Evolutionary conservation across 1,140 invertebrate species (phyloP), one percentile per base, ranked within the genome.

Genomic region (Hydropsyche tenuis): DNA sequence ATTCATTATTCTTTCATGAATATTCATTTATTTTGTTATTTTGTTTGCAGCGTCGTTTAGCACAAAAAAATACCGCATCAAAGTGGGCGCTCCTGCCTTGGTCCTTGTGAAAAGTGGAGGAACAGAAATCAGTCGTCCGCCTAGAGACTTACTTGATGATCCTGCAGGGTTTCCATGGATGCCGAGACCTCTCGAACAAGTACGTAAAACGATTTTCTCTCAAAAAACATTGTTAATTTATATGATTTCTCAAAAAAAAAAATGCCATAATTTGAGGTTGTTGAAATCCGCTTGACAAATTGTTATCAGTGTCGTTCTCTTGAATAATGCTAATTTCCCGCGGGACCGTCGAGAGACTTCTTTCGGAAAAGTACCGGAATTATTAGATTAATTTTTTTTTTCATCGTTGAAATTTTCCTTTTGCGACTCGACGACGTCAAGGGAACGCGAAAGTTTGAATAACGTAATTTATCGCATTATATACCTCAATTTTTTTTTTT

Each of bases 161-260:
- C 87, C 89, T n/a, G 80, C 78, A 27, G 89, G 88, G 11, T 93
- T 92, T 81, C 91, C 90, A 66, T 93, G 91, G 89, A 84, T 82
- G 72, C 87, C 88, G n/a, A 82, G 88, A 76, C 87, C 88, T 80
- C 79, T 83, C 2, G 78, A 81, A 56, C 79, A 83, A 73, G 82
- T 82, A 76, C 65, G 46, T 62, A 22, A 37, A 4, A 4, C 30
- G 9, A 3, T 37, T 37, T 37, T 37, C 30, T 37, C 30, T 37
- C 30, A 37, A 37, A 9, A 37, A 37, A 4, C 30, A 9, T 37
- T n/a, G n/a, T n/a, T n/a, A n/a, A n/a, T n/a, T n/a, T 37, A 37
- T 4, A 37, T 37, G 30, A 37, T 4, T 4, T 37, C 9, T 37
- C 30, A 9, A 37, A 37, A 37, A 37, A 37, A 9, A 37, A 37